Conservation (phyloP, 1,140 invertebrate genomes). For the Drosophila nannoptera region DNA sequence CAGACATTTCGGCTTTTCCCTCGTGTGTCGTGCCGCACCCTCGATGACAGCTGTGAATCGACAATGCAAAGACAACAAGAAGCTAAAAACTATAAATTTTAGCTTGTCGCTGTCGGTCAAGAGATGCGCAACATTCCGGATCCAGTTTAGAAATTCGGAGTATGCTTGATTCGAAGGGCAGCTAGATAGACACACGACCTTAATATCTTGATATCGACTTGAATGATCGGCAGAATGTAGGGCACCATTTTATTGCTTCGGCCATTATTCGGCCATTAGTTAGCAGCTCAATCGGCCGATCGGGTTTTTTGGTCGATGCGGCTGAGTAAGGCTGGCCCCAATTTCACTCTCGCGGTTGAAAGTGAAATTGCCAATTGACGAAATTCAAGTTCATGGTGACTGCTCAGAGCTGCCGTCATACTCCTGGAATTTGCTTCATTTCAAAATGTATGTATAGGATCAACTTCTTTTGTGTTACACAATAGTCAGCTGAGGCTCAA, state of each 20-base stretch:
- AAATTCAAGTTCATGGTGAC: slow-evolving; percentile 41
- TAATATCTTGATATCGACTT: no score
- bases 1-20: neutral
- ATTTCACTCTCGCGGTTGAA: slow-evolving; percentile 50
- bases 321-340: slow-evolving; percentile 32
- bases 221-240: neutral
- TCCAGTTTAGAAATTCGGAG: no score
- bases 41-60: neutral
- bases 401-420: neutral
- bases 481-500: slow-evolving; percentile 1
- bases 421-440: slow-evolving; percentile 20
- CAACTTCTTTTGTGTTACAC: neutral
- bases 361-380: slow-evolving; percentile 64
- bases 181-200: no score
- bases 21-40: slow-evolving; percentile 6
- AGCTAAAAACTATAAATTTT: no score
- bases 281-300: slow-evolving; percentile 54
- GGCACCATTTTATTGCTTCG: slow-evolving; percentile 32
- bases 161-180: no score
- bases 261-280: slow-evolving; percentile 54
- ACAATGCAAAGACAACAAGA: no score
- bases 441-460: slow-evolving; percentile 14
- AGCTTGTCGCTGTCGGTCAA: no score
- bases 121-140: no score
- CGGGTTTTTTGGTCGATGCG: slow-evolving; percentile 14